These are phyloP conservation scores for Triops cancriformis DNA, from an alignment of 1,140 invertebrate genomes.

Conservation along the genomic window DNA sequence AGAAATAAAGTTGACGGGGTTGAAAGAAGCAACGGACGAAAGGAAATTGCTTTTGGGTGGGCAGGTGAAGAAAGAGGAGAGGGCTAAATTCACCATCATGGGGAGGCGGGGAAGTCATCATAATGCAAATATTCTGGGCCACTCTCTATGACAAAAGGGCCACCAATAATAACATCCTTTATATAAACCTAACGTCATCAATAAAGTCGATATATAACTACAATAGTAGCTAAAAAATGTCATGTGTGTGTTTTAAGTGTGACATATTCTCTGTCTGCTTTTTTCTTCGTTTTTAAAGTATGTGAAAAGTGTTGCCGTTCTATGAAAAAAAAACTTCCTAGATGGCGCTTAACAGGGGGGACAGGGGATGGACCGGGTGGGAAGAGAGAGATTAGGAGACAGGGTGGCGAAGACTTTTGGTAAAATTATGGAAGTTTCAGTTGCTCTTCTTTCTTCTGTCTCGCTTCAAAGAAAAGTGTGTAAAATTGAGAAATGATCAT, in stretches of 20 bases:
- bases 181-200: conserved; percentile 14
- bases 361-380: neutral
- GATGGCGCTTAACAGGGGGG: conserved; percentile 1
- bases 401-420: neutral
- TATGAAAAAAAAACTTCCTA: neutral
- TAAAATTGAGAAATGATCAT: neutral
- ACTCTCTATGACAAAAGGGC: conserved; percentile 10
- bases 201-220: conserved; percentile 14
- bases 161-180: conserved; percentile 14
- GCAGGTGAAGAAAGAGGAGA: neutral
- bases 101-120: neutral
- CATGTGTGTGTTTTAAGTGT: neutral
- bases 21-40: conserved; percentile 1
- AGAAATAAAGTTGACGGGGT: neutral
- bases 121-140: conserved; percentile 13
- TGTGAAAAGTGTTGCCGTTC: neutral
- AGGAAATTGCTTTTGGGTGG: neutral
- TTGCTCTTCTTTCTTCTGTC: neutral
- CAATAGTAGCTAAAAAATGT: conserved; percentile 2
- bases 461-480: neutral
- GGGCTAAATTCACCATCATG: neutral
- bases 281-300: neutral
- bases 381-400: neutral
- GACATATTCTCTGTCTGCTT: neutral
- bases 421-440: neutral